Evolutionary conservation across 2,797 vertebrate species (phyloP).

Genomic region (Aratinga solstitialis): DNA sequence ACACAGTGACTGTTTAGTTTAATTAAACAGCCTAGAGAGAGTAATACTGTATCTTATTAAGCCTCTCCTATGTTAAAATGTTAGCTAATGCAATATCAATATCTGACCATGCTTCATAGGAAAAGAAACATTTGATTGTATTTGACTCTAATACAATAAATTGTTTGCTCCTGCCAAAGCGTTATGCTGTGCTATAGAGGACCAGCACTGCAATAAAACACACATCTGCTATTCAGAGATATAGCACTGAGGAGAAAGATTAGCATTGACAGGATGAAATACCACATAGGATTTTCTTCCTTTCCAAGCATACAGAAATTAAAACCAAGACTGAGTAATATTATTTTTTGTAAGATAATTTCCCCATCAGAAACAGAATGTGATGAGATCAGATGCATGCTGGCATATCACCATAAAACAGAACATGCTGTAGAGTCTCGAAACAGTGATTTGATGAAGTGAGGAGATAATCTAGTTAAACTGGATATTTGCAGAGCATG

Average conservation of each 20-base stretch:
- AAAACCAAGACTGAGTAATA: slow-evolving; percentile 41
- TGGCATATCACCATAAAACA: slow-evolving; percentile 41
- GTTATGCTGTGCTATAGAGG: not conserved
- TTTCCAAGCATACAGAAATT: slow-evolving; percentile 47
- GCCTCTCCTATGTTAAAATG: slow-evolving; percentile 41
- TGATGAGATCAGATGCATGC: slow-evolving; percentile 44
- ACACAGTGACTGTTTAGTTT: slow-evolving; percentile 33
- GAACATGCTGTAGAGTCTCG: slow-evolving; percentile 36
- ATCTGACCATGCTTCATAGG: slow-evolving; percentile 38
- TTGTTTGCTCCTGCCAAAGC: slow-evolving; percentile 46
- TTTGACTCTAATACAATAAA: slow-evolving; percentile 45
- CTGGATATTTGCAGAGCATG: slow-evolving; percentile 24
- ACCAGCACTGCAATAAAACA: slow-evolving; percentile 51
- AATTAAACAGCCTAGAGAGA: slow-evolving; percentile 66
- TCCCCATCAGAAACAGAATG: slow-evolving; percentile 44
- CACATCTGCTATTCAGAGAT: slow-evolving; percentile 52
- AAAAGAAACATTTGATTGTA: slow-evolving; percentile 45
- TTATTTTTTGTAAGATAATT: slow-evolving; percentile 48
- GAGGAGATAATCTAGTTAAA: slow-evolving; percentile 50
- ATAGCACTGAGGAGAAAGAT: slow-evolving; percentile 39
- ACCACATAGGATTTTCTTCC: slow-evolving; percentile 46
- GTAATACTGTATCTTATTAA: slow-evolving; percentile 54
- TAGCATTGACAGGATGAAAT: slow-evolving; percentile 37
- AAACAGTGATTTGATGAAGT: slow-evolving; percentile 43
- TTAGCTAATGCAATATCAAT: slow-evolving; percentile 50